A percentile compares a stretch with the other conserved stretches of the same genome.
Evolutionary conservation across 2,113 vertebrate genomes (phyloP).

Genomic region (Microtus richardsoni): DNA sequence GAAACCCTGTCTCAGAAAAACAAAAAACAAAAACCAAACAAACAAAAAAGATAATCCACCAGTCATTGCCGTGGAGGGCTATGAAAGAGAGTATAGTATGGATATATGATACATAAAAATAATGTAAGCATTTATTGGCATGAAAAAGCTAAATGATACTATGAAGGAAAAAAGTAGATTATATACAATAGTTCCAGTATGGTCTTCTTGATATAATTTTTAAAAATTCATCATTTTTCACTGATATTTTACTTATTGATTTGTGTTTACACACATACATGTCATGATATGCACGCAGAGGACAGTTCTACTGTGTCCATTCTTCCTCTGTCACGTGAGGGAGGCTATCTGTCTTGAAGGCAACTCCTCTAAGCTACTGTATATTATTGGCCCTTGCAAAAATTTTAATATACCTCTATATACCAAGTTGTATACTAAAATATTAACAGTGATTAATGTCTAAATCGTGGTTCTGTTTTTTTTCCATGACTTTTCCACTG

Average conservation of each 20-base stretch:
- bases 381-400: background rate
- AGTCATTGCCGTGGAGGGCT: background rate
- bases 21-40: background rate
- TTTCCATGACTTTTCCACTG: background rate
- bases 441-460: slow-evolving; percentile 18
- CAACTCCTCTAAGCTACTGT: background rate
- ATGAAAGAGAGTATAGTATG: background rate
- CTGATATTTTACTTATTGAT: background rate
- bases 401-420: background rate
- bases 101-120: background rate
- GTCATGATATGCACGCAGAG: background rate
- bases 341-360: background rate
- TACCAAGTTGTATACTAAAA: background rate
- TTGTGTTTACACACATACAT: background rate
- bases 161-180: background rate
- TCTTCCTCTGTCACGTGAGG: too few species aligned
- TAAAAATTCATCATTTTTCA: background rate
- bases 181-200: background rate
- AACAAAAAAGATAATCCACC: background rate
- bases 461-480: slow-evolving; percentile 11
- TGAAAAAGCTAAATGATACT: slow-evolving; percentile 10
- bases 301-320: background rate
- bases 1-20: too few species aligned
- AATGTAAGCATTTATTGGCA: background rate
- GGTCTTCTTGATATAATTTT: background rate